Evolutionary conservation across 2,113 vertebrate genomes (phyloP).

Genomic region (Gobio gobio): DNA sequence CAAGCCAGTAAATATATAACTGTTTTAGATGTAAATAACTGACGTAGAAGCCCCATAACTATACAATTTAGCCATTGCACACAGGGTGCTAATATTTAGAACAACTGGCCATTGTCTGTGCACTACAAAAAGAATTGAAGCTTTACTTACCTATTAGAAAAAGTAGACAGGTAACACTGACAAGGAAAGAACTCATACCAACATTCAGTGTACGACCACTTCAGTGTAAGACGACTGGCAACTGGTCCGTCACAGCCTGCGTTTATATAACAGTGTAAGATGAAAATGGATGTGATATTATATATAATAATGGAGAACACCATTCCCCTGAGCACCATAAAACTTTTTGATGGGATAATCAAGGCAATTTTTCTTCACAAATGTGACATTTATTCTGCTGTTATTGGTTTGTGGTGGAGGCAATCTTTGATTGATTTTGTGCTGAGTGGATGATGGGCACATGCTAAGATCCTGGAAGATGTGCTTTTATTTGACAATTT

Average conservation of each 20-base stretch:
- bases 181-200: slow-evolving; percentile 41
- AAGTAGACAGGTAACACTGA: slow-evolving; percentile 55
- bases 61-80: neutral
- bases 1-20: neutral
- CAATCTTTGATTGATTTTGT: neutral
- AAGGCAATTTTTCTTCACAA: neutral
- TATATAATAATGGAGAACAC: neutral
- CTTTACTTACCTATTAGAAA: slow-evolving; percentile 64
- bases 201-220: neutral
- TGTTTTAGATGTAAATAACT: neutral
- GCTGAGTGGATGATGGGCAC: neutral
- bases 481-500: too few relatives aligned
- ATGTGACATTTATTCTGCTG: neutral
- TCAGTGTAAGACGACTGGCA: neutral
- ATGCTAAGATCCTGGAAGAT: too few relatives aligned
- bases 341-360: neutral
- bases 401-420: slow-evolving; percentile 7
- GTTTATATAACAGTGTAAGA: neutral
- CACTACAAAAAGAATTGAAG: neutral
- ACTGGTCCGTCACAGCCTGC: neutral
- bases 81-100: neutral
- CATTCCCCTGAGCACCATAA: neutral
- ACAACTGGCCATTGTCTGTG: neutral
- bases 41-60: neutral
- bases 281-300: slow-evolving; percentile 9